phyloP scores from a whole-genome alignment of 2,113 vertebrate genomes.

The Paracanthobrama guichenoti region DNA sequence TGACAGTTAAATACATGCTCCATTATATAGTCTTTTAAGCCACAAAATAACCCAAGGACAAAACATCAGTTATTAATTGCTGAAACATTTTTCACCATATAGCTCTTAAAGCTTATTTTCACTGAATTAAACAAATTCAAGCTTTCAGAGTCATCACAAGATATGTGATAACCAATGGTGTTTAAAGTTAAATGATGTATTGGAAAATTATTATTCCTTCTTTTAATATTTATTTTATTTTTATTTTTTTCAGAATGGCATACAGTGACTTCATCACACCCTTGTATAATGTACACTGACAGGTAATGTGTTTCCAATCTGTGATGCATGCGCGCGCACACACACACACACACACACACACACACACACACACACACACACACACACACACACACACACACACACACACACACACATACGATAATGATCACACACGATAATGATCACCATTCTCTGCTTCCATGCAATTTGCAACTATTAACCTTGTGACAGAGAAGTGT shows the following conservation, averaged over 20 bases:
- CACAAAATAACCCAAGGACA: neutral
- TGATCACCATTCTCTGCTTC: constrained; percentile 48
- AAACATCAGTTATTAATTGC: neutral
- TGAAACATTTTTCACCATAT: neutral
- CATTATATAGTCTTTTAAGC: no score
- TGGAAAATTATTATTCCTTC: no score
- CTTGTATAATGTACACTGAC: constrained; percentile 49
- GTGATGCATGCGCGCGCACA: constrained; percentile 15
- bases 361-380: neutral
- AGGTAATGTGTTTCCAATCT: constrained; percentile 37
- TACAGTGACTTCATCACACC: constrained; percentile 17
- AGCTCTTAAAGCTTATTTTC: neutral
- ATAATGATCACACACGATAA: constrained; percentile 54
- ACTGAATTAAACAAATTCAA: constrained; percentile 7
- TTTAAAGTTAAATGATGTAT: neutral
- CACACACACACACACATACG: no score
- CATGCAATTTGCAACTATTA: constrained; percentile 55
- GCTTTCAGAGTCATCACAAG: neutral
- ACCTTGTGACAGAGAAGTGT: constrained; percentile 41
- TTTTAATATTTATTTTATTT: no score
- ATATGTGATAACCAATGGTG: neutral
- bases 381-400: neutral
- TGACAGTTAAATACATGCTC: no score
- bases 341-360: neutral
- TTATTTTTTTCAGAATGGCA: neutral